Evolutionary conservation across 64 coral and sea anemone species (phyloP), one percentile per base, ranked within the genome.

Genomic region (Montipora capricornis): DNA sequence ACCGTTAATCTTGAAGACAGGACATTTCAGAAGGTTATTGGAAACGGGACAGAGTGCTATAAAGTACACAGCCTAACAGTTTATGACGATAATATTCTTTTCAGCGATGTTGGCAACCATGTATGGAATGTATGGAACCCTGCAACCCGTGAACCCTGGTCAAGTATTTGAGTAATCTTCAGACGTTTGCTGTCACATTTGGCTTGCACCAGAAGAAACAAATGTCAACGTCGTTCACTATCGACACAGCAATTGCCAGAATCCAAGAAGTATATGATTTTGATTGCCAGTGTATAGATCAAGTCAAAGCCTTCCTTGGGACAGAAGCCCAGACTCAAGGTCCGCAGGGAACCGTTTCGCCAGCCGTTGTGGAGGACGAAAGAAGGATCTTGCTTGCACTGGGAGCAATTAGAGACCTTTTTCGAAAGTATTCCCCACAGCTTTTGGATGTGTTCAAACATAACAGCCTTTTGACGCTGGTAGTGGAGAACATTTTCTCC

Each of bases 201-300:
- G 89, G 89, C 89, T 91, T 91, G 79, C 89, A 91, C 89, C 66
- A 82, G 74, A 91, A 83, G 79, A 91, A 83, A 70, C 89, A 91
- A 66, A 15, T 55, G 17, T 68, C 89, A 52, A 16, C 68, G 48
- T 83, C 78, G 46, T 73, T 91, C 52, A 26, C 62, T 15, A 48
- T 91, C 48, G 50, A 83, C 78, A 91, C 46, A 91, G 89, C 89
- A 73, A 82, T 83, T 12, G 49, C 47, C 90, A 91, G 90, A 91
- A 69, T 91, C 51, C 90, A 91, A 69, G 90, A 91, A 60, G 90
- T 83, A 70, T 83, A 91, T 48, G 79, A 83, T 67, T 91, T 91
- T 60, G 90, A 90, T 49, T 90, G 76, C 69, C 76, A 90, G 37
- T 90, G 88, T 59, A 49, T 80, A 67, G 70, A 82, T 46, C 67